Conservation (phyloP, 2,797 vertebrate species). For the Malacoraja senta region DNA sequence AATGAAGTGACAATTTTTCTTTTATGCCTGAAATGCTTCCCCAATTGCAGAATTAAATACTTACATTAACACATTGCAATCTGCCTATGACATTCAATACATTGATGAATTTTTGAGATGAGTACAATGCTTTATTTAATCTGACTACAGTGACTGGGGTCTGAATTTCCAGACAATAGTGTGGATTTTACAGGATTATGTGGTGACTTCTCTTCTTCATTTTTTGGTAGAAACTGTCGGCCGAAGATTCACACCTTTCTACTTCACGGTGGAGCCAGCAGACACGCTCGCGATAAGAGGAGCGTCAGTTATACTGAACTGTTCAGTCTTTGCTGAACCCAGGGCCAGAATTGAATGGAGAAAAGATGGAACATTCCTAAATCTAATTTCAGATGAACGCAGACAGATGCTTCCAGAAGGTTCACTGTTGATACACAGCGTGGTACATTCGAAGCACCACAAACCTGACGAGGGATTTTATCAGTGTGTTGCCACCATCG, state of each 20-base stretch:
- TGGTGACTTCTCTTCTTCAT: not conserved
- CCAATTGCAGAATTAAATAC: too few relatives aligned
- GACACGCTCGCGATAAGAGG: conserved; percentile 76
- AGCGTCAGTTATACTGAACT: conserved; percentile 75
- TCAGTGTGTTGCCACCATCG: conserved; percentile 88
- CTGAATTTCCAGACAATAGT: too few relatives aligned
- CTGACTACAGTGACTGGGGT: too few relatives aligned
- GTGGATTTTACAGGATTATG: not conserved
- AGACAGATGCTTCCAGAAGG: conserved; percentile 79
- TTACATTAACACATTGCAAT: too few relatives aligned
- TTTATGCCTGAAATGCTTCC: not conserved
- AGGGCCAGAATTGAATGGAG: conserved; percentile 80
- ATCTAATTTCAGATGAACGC: conserved; percentile 79
- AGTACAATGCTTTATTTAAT: too few relatives aligned
- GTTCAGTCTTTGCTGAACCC: conserved; percentile 72
- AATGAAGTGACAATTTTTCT: not conserved
- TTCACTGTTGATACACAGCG: conserved; percentile 74
- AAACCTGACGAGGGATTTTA: conserved; percentile 95
- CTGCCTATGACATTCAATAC: too few relatives aligned
- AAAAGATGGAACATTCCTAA: conserved; percentile 89
- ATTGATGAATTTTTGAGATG: too few relatives aligned
- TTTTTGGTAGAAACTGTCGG: conserved; percentile 60
- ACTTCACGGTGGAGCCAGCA: conserved; percentile 81
- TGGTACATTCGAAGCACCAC: conserved; percentile 92
- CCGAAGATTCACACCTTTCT: conserved; percentile 82